Percentiles rank a stretch among this genome's conserved stretches.
Conservation (phyloP, 2,113 vertebrate species). For the Sorex araneus region DNA sequence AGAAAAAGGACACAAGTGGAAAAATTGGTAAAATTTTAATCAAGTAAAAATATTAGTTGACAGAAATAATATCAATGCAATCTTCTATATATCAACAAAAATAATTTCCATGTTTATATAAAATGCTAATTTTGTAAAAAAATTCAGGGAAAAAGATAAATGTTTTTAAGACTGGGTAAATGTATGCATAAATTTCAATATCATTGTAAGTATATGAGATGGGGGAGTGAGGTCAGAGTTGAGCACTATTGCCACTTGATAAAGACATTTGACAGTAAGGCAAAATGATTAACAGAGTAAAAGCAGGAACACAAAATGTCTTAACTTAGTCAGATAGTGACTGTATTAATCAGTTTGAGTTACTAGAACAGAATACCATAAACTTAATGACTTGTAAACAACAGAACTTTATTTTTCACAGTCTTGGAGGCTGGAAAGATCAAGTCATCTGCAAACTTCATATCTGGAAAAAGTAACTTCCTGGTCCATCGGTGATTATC, state of each 20-base stretch:
- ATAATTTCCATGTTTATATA: too few relatives aligned
- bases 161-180: neutral
- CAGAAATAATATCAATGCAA: too few relatives aligned
- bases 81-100: too few relatives aligned
- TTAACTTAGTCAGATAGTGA: neutral
- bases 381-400: neutral
- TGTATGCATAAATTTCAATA: neutral
- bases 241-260: neutral
- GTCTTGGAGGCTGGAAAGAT: neutral
- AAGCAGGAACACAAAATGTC: neutral
- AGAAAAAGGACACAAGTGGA: neutral
- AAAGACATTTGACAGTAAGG: neutral
- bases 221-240: neutral
- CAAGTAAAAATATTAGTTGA: slow-evolving; percentile 30
- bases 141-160: too few relatives aligned
- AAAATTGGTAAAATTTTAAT: neutral
- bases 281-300: neutral
- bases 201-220: neutral
- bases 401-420: neutral
- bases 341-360: neutral
- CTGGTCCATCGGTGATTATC: neutral
- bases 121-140: too few relatives aligned
- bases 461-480: neutral
- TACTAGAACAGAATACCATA: neutral
- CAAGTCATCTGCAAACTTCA: neutral